phyloP scores from a whole-genome alignment of 2,797 vertebrate genomes.

The Neostethus bicornis region DNA sequence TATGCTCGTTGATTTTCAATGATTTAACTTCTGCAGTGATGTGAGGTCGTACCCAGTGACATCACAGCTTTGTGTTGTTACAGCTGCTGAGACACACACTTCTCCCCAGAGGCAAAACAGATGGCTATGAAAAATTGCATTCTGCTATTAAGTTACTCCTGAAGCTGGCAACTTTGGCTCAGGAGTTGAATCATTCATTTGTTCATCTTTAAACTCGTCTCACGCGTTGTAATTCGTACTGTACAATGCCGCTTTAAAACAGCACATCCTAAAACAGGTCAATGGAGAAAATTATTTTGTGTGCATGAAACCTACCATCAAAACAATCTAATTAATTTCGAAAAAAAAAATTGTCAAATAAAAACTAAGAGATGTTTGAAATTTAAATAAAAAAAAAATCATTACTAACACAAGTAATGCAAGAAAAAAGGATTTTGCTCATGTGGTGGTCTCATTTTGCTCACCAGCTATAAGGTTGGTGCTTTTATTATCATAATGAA shows the following conservation, averaged over 20 bases:
- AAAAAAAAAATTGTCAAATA: too few species aligned
- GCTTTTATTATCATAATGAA: too few species aligned
- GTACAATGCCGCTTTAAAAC: neutral
- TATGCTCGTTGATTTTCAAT: conserved; percentile 5
- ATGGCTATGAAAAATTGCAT: conserved; percentile 5
- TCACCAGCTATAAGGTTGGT: neutral
- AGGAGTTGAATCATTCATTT: conserved; percentile 15
- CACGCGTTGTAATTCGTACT: neutral
- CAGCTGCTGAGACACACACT: conserved; percentile 7
- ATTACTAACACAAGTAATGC: neutral
- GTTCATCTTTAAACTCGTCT: conserved; percentile 2
- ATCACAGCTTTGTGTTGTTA: conserved; percentile 11
- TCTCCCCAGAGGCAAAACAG: conserved; percentile 6
- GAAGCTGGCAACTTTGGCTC: conserved; percentile 6
- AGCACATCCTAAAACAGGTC: too few species aligned
- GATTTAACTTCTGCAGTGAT: conserved; percentile 12
- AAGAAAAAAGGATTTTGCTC: neutral
- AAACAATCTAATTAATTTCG: too few species aligned
- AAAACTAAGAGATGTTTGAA: too few species aligned
- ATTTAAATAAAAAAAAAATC: too few species aligned
- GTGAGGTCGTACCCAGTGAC: conserved; percentile 4
- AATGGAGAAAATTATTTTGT: too few species aligned
- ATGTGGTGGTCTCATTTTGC: neutral
- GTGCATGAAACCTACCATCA: too few species aligned
- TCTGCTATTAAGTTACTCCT: conserved; percentile 15